Evolutionary conservation across 2,888 invertebrate species (phyloP).

Genomic region (Pammene fasciana): DNA sequence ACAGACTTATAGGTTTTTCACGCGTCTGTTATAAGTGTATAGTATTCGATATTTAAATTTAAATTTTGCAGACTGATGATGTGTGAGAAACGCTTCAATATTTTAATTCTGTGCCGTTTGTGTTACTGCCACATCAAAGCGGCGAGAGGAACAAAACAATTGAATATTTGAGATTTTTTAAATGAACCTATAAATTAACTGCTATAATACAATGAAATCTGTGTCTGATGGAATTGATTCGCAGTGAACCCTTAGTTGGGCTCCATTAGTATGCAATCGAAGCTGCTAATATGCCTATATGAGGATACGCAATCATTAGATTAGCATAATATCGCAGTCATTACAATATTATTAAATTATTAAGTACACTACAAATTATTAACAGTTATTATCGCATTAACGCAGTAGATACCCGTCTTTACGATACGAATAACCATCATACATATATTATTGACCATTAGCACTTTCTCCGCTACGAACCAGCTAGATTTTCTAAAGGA

Average conservation of each 20-base stretch:
- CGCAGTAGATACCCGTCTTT: neutral
- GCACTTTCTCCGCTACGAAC: neutral
- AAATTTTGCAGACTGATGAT: neutral
- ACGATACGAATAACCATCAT: neutral
- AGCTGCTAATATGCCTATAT: neutral
- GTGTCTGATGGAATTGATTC: too few species aligned
- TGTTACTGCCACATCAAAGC: too few species aligned
- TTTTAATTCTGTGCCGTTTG: too few species aligned
- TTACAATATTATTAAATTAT: too few species aligned
- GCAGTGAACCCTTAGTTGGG: too few species aligned
- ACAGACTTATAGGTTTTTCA: slow-evolving; percentile 28
- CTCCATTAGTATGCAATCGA: too few species aligned
- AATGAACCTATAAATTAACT: too few species aligned
- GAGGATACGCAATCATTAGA: neutral
- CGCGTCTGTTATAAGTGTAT: slow-evolving; percentile 39
- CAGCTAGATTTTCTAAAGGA: neutral
- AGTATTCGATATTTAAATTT: slow-evolving; percentile 6
- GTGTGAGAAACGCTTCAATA: slow-evolving; percentile 19
- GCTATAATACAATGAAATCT: too few species aligned
- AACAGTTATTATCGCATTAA: too few species aligned
- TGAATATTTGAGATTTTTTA: too few species aligned
- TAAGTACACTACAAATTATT: too few species aligned
- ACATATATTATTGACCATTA: neutral
- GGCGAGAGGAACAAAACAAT: too few species aligned
- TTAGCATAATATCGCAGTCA: neutral